Evolutionary conservation across 2,888 invertebrate genomes (phyloP), one percentile per base, ranked within the genome.

Genomic region (Tetrapedia diversipes): DNA sequence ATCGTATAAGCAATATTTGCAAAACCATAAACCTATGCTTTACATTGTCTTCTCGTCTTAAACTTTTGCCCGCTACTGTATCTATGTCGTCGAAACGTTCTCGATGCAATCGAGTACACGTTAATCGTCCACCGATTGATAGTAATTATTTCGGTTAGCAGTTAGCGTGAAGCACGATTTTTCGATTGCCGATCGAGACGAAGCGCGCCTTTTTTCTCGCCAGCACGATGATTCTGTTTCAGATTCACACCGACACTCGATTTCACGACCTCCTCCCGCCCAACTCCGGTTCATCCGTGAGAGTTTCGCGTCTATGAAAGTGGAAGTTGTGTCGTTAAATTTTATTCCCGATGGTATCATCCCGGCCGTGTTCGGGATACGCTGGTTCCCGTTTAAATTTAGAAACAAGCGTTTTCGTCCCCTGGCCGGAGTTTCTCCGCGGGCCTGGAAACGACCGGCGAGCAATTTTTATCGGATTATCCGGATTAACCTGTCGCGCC

Each of bases 331-430:
- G 19, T 43, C 45, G 11, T 47, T 61, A 61, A 61, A 10, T 47
- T 61, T 61, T 24, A 47, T 61, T 14, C 16, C 19, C 47, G 16
- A 16, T 29, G 2, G 19, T 27, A 32, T 22, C n/a, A n/a, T n/a
- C n/a, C 34, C 22, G 32, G 0, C 1, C 16, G 7, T n/a, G 57
- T 19, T 19, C 7, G 41, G 19, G n/a, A 47, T 34, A n/a, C n/a
- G 7, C 22, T 8, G 1, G 41, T 41, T 59, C 29, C 45, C 22
- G 29, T 45, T 54, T 10, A 60, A 60, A 60, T 60, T 60, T 45
- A 60, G 59, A 59, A 29, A 59, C 29, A 60, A n/a, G n/a, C n/a
- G n/a, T n/a, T n/a, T n/a, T n/a, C n/a, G 60, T 45, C 19, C 19
- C 32, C 19, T 14, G 53, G 19, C 29, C 19, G 14, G n/a, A n/a